Percentiles rank a stretch among this genome's conserved stretches.
Evolutionary conservation across 2,888 invertebrate species (phyloP).

Genomic region (Morinoia aosen): DNA sequence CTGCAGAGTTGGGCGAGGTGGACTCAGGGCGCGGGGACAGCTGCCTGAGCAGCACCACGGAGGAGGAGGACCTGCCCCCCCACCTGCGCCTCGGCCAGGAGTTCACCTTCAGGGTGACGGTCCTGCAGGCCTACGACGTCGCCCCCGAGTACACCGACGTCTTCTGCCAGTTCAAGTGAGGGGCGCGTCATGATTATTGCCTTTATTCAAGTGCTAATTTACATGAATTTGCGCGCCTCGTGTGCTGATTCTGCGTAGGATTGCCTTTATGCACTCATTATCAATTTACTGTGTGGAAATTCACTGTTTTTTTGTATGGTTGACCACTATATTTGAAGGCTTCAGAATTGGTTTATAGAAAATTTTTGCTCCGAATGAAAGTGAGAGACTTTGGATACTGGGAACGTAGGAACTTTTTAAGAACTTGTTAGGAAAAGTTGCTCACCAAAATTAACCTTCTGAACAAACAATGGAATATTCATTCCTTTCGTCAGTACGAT

Average conservation of each 20-base stretch:
- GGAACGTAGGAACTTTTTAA: no score
- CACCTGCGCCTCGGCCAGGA: slow-evolving; percentile 91
- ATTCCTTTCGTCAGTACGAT: no score
- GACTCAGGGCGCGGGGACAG: slow-evolving; percentile 90
- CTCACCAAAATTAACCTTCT: no score
- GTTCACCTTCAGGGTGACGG: slow-evolving; percentile 97
- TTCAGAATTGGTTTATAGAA: background rate
- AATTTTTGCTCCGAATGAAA: background rate
- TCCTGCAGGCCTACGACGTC: slow-evolving; percentile 95
- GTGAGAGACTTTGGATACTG: no score
- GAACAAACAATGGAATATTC: no score
- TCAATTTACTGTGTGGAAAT: background rate
- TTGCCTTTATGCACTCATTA: background rate
- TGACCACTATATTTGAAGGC: background rate
- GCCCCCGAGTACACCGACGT: slow-evolving; percentile 98
- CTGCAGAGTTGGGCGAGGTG: slow-evolving; percentile 76
- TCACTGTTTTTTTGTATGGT: background rate
- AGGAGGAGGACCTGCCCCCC: slow-evolving; percentile 84
- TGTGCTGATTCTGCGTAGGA: no score
- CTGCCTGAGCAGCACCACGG: slow-evolving; percentile 77
- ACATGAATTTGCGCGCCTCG: no score
- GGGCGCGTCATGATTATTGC: no score
- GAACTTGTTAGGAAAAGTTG: no score
- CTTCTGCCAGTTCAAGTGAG: slow-evolving; percentile 99
- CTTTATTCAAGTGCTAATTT: no score